Conservation (phyloP, 2,888 invertebrate genomes). For the Neoitamus cyanurus region DNA sequence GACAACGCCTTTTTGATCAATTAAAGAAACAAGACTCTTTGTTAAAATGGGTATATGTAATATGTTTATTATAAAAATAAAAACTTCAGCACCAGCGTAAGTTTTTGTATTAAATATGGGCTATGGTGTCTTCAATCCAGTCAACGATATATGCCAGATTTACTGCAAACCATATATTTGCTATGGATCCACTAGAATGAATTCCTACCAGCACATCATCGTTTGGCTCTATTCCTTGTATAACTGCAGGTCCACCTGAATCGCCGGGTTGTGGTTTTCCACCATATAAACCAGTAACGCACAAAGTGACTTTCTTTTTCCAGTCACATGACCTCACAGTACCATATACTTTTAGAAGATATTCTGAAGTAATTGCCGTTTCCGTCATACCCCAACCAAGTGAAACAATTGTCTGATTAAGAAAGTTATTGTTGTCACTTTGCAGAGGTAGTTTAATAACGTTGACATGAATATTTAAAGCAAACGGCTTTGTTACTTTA, state of each 20-base stretch:
- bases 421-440: not conserved
- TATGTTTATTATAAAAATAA: no score
- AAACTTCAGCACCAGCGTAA: no score
- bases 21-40: no score
- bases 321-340: not conserved
- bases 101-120: no score
- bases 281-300: not conserved
- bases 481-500: not conserved
- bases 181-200: not conserved
- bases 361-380: not conserved
- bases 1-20: no score
- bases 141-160: not conserved
- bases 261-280: not conserved
- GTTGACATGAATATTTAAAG: not conserved
- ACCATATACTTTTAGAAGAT: not conserved
- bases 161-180: not conserved
- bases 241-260: not conserved
- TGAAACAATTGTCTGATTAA: not conserved
- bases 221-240: not conserved
- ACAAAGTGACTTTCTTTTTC: not conserved
- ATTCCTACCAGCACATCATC: not conserved
- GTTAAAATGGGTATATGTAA: no score
- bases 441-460: not conserved
- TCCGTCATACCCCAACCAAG: not conserved
- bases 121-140: not conserved